These are phyloP conservation scores for Chondrosia reniformis DNA, from an alignment of 37 sponge, comb jelly and placozoan species.

Conservation along the genomic window DNA sequence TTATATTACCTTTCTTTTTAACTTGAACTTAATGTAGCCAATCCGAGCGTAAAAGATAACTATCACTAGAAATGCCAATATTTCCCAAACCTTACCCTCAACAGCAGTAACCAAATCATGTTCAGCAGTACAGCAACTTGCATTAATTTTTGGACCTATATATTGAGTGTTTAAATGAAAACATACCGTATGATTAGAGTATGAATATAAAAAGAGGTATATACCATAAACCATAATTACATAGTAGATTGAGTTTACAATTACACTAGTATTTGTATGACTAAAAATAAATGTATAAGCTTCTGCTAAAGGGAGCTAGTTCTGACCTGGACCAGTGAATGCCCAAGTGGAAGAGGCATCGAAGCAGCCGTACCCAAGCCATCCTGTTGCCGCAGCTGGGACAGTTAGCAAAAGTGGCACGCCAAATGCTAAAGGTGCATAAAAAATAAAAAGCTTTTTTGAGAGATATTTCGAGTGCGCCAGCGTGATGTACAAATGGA, in stretches of 20 bases:
- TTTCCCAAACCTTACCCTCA: constrained; percentile 66
- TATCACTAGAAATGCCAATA: constrained; percentile 33
- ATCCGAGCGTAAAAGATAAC: constrained; percentile 14
- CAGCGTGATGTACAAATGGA: constrained; percentile 48
- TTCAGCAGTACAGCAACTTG: too few species aligned
- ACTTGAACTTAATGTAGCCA: too few species aligned
- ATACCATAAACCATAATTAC: too few species aligned
- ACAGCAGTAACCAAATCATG: too few species aligned
- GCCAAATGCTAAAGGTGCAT: constrained; percentile 42
- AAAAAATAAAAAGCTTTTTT: constrained; percentile 23
- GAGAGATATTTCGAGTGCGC: constrained; percentile 15
- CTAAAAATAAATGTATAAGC: neutral
- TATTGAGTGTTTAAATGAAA: too few species aligned
- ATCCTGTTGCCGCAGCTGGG: neutral
- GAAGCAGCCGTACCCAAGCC: constrained; percentile 37
- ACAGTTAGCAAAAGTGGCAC: constrained; percentile 37
- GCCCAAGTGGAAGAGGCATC: constrained; percentile 50
- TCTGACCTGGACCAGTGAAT: constrained; percentile 14
- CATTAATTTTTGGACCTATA: too few species aligned
- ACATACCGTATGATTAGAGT: too few species aligned
- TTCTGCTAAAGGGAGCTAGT: neutral
- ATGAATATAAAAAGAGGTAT: too few species aligned
- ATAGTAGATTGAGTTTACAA: too few species aligned
- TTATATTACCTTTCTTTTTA: too few species aligned
- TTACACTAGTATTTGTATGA: too few species aligned